A percentile compares a stretch with the other conserved stretches of the same genome.
These are phyloP conservation scores for Glareola pratincola DNA, from an alignment of 2,113 vertebrate species.

Conservation along the genomic window DNA sequence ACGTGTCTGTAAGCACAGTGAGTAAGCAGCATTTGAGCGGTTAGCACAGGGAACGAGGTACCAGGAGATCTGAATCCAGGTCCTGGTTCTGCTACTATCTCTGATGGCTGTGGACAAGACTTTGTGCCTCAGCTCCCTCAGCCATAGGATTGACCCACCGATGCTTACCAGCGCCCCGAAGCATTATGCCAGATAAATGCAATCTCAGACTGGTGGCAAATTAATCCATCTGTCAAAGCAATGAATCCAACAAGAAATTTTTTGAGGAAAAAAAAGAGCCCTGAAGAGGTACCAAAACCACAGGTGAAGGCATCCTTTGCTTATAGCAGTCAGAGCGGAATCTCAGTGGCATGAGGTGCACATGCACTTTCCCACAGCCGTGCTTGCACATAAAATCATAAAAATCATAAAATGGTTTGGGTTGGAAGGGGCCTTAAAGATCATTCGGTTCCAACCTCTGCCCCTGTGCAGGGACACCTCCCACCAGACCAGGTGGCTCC, in stretches of 20 bases:
- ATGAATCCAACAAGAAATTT: background rate
- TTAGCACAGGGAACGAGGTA: fast-evolving
- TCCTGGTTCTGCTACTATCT: background rate
- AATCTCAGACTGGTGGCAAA: background rate
- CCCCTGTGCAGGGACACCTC: too few species aligned
- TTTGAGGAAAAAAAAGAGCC: background rate
- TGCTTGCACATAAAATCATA: too few species aligned
- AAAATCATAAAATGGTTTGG: too few species aligned
- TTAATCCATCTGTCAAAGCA: background rate
- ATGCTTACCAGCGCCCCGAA: background rate
- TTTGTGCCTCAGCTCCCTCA: background rate
- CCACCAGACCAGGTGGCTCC: too few species aligned
- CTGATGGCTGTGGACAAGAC: background rate
- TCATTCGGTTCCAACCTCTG: too few species aligned
- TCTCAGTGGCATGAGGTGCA: background rate
- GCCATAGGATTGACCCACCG: fast-evolving
- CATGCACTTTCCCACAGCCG: background rate
- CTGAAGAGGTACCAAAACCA: background rate
- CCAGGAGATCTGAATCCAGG: background rate
- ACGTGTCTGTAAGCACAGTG: background rate
- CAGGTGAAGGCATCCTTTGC: background rate
- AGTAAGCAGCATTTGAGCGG: background rate
- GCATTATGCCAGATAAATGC: background rate
- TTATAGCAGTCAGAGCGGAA: background rate
- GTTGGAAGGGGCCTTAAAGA: too few species aligned